phyloP scores from a whole-genome alignment of 2,888 invertebrate genomes.

The Drosophila algonquin region DNA sequence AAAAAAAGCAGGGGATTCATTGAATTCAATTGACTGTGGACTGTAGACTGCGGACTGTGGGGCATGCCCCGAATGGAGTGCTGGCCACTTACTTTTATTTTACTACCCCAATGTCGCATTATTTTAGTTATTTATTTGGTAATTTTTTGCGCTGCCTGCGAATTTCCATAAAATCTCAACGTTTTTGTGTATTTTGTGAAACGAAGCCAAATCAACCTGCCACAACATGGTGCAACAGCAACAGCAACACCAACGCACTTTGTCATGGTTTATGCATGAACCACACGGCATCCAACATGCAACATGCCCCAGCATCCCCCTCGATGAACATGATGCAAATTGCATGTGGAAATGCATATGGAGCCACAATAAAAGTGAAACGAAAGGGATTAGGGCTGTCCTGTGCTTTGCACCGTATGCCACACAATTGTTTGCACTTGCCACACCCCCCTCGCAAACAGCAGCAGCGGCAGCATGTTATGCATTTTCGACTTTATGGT shows the following conservation, averaged over 20 bases:
- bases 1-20: slow-evolving; percentile 34
- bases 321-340: slow-evolving; percentile 33
- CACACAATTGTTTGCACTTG: slow-evolving; percentile 39
- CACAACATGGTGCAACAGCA: slow-evolving; percentile 38
- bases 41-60: background rate
- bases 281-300: slow-evolving; percentile 33
- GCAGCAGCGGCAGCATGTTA: slow-evolving; percentile 28
- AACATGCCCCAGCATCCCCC: slow-evolving; percentile 19
- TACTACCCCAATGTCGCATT: background rate
- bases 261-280: slow-evolving; percentile 54
- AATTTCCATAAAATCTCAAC: slow-evolving; percentile 62
- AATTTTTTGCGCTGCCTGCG: slow-evolving; percentile 37
- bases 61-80: slow-evolving; percentile 18
- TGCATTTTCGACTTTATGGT: slow-evolving; percentile 60
- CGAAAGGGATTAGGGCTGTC: slow-evolving; percentile 30
- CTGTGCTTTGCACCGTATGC: slow-evolving; percentile 26
- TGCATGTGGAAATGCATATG: slow-evolving; percentile 13
- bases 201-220: slow-evolving; percentile 57
- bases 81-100: background rate
- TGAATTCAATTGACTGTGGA: slow-evolving; percentile 29
- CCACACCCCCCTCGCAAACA: background rate
- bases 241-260: slow-evolving; percentile 36
- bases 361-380: slow-evolving; percentile 41
- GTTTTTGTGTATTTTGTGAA: slow-evolving; percentile 54
- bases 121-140: slow-evolving; percentile 36